Percentiles rank a stretch among this genome's conserved stretches.
phyloP scores from a whole-genome alignment of 2,113 vertebrate species.

The Urocolius indicus region DNA sequence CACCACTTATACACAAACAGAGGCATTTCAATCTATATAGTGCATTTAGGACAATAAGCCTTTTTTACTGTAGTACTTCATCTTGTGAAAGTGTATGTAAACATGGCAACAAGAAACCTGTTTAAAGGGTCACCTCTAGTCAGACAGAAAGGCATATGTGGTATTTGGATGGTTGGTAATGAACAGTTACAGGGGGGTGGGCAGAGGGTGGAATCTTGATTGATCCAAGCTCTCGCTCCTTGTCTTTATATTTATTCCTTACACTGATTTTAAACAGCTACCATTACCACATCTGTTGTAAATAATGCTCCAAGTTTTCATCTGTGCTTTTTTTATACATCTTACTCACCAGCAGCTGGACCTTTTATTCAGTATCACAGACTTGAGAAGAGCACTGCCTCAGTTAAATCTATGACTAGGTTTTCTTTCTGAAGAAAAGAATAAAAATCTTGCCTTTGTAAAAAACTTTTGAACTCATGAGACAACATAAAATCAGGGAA shows the following conservation, averaged over 20 bases:
- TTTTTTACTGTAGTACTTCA: conserved; percentile 60
- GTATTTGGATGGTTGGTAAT: not conserved
- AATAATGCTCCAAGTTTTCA: not conserved
- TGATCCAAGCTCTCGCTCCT: not conserved
- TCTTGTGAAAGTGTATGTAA: conserved; percentile 63
- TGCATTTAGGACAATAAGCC: conserved; percentile 58
- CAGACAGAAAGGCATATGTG: not conserved
- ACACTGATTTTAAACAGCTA: not conserved
- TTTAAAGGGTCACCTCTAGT: conserved; percentile 70
- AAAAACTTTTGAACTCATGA: not conserved
- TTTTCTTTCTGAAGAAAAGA: not conserved
- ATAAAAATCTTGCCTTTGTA: not conserved
- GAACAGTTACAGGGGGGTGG: not conserved
- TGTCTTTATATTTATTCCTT: not conserved
- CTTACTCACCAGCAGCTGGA: not conserved
- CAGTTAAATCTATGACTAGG: not conserved
- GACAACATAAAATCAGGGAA: not conserved
- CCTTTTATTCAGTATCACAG: not conserved
- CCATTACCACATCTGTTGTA: not conserved
- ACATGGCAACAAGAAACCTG: not conserved
- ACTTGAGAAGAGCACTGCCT: not conserved
- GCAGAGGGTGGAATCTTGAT: not conserved
- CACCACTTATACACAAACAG: conserved; percentile 60
- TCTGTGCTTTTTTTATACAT: not conserved
- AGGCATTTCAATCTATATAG: conserved; percentile 57